Conservation (phyloP, 2,113 vertebrate species). For the Micromys minutus region DNA sequence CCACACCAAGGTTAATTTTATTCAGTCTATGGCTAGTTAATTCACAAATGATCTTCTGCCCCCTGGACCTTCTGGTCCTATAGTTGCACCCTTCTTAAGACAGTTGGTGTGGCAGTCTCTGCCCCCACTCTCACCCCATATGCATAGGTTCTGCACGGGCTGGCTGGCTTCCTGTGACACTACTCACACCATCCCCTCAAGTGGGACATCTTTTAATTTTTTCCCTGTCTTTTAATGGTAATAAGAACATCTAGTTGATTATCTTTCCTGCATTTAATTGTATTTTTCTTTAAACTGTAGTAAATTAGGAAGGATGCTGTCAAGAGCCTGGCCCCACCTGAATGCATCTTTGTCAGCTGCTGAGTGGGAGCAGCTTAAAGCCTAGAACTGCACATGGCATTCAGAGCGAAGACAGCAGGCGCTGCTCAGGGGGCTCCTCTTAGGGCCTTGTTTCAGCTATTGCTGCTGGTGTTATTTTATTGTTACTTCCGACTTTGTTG, state of each 20-base stretch:
- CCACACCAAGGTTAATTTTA: constrained; percentile 74
- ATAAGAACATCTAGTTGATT: background rate
- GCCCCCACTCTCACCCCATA: fast-evolving
- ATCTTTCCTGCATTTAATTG: background rate
- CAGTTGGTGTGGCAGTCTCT: background rate
- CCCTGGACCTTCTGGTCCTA: background rate
- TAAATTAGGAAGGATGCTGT: constrained; percentile 16
- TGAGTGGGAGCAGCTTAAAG: background rate
- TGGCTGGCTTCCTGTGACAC: background rate
- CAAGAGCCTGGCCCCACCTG: background rate
- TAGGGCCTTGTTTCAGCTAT: fast-evolving
- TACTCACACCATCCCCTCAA: background rate
- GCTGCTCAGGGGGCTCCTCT: fast-evolving
- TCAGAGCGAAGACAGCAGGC: background rate
- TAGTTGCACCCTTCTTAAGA: background rate
- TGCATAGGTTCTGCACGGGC: background rate
- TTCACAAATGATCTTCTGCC: constrained; percentile 67
- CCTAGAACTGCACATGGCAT: background rate
- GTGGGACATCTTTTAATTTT: background rate
- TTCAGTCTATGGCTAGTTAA: constrained; percentile 65
- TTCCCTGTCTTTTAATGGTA: background rate
- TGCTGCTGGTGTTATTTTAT: background rate
- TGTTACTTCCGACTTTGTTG: background rate
- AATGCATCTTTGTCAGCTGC: background rate
- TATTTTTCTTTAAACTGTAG: background rate